These are phyloP conservation scores for Campylorhamphus procurvoides DNA, from an alignment of 2,113 vertebrate species.

Conservation along the genomic window DNA sequence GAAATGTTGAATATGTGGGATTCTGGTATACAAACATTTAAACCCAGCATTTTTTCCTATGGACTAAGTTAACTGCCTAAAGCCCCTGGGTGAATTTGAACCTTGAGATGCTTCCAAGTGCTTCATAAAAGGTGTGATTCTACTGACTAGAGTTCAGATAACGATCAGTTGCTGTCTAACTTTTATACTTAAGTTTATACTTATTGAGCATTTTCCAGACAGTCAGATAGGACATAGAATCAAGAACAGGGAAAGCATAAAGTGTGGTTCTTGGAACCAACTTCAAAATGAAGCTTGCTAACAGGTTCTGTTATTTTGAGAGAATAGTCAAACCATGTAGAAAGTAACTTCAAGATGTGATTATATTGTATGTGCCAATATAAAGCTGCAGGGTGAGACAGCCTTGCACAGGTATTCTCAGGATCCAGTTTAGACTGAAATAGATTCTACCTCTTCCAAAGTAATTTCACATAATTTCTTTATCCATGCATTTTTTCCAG, in stretches of 20 bases:
- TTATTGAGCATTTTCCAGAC: neutral
- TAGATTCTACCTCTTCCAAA: neutral
- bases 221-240: no score
- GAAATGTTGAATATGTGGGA: neutral
- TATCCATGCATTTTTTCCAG: neutral
- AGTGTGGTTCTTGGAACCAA: neutral
- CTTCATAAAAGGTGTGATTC: neutral
- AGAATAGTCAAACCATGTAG: neutral
- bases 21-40: neutral
- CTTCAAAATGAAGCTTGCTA: neutral
- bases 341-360: neutral
- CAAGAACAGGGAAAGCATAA: neutral
- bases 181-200: neutral
- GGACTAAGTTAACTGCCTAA: neutral
- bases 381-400: neutral
- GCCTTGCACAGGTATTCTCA: neutral
- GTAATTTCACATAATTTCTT: neutral
- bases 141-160: neutral
- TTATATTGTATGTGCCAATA: neutral
- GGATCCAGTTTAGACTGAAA: neutral
- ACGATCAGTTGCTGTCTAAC: neutral
- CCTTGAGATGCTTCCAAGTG: neutral
- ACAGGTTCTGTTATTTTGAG: neutral
- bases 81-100: neutral
- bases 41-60: rapidly evolving